Percentiles rank a stretch among this genome's conserved stretches.
These are phyloP conservation scores for Atethmia centrago DNA, from an alignment of 2,888 invertebrate species.

Conservation along the genomic window DNA sequence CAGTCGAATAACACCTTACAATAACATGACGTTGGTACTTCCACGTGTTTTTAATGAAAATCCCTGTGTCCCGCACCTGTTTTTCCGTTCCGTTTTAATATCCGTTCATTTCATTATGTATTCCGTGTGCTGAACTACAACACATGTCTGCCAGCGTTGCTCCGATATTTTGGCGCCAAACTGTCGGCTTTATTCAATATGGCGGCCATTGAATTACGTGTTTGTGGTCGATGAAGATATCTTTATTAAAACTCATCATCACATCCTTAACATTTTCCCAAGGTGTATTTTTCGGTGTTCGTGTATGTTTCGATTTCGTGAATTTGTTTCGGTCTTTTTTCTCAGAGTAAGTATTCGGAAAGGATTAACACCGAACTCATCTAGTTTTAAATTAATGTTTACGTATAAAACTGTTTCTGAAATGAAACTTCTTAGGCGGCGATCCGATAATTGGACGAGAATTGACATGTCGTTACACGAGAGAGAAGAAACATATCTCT, in stretches of 20 bases:
- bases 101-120: conserved; percentile 57
- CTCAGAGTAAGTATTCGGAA: too few species aligned
- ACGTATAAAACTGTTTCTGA: too few species aligned
- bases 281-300: background rate
- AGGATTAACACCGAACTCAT: too few species aligned
- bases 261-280: background rate
- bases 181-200: conserved; percentile 48
- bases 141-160: conserved; percentile 41
- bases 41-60: conserved; percentile 19
- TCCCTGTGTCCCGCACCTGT: conserved; percentile 24
- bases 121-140: conserved; percentile 29
- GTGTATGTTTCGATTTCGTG: too few species aligned
- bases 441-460: too few species aligned
- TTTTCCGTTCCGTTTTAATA: conserved; percentile 55
- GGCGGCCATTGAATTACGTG: conserved; percentile 40
- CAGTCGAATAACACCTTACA: background rate
- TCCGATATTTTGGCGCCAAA: conserved; percentile 50
- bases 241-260: conserved; percentile 41
- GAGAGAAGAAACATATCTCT: too few species aligned
- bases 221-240: conserved; percentile 12
- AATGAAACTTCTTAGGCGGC: too few species aligned
- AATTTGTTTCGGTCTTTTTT: too few species aligned
- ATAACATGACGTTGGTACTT: background rate
- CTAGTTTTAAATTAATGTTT: too few species aligned
- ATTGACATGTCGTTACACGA: too few species aligned